These are phyloP conservation scores for Ischnus inquisitorius DNA, from an alignment of 2,888 invertebrate genomes.

Conservation along the genomic window DNA sequence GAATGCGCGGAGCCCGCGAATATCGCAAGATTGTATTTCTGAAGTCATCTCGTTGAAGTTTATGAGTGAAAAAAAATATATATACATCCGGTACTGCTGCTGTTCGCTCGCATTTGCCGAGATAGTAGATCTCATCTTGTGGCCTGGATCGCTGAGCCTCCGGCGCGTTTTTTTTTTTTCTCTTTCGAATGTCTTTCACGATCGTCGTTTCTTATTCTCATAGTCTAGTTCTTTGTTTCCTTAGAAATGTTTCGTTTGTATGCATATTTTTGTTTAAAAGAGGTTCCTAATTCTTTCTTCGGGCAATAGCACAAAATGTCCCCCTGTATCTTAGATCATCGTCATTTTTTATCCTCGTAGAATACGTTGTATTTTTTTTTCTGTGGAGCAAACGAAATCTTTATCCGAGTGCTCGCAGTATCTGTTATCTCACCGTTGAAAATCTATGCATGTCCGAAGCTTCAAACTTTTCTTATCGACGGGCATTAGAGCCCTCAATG, in stretches of 20 bases:
- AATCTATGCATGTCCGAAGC: too few relatives aligned
- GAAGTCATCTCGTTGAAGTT: conserved; percentile 40
- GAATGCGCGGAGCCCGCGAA: neutral
- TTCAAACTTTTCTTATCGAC: too few relatives aligned
- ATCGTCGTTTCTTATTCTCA: conserved; percentile 1
- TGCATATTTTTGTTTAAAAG: too few relatives aligned
- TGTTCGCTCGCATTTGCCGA: conserved; percentile 22
- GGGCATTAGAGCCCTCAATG: neutral
- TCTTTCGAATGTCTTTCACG: neutral
- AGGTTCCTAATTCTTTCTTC: too few relatives aligned
- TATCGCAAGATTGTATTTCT: conserved; percentile 50
- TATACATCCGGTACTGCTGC: conserved; percentile 13
- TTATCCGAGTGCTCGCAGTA: too few relatives aligned
- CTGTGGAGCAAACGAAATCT: too few relatives aligned
- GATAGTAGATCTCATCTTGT: conserved; percentile 29
- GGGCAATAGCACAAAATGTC: too few relatives aligned
- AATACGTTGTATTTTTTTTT: too few relatives aligned
- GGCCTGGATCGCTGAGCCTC: neutral
- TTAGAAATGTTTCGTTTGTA: neutral
- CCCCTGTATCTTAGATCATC: too few relatives aligned
- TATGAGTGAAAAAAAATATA: conserved; percentile 27
- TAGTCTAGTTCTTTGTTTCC: neutral
- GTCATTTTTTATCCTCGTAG: too few relatives aligned
- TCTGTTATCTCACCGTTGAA: too few relatives aligned
- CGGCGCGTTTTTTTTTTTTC: conserved; percentile 6